Percentiles rank a stretch among this genome's conserved stretches.
Evolutionary conservation across 2,888 invertebrate genomes (phyloP).

Genomic region (Trichopoda pennipes): DNA sequence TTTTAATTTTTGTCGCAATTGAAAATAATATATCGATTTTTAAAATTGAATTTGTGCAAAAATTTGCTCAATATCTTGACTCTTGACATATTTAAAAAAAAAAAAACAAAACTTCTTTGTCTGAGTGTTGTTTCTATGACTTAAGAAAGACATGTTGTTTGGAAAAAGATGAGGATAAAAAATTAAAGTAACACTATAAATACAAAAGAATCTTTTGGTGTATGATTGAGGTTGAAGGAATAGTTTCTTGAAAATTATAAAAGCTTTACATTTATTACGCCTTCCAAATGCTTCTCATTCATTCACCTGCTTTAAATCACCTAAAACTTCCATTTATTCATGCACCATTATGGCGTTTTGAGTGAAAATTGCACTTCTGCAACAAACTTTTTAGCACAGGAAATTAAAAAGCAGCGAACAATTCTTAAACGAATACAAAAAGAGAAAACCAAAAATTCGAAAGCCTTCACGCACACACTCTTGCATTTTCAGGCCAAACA

Average conservation of each 20-base stretch:
- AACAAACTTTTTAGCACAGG: conserved; percentile 73
- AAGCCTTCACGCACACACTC: conserved; percentile 24
- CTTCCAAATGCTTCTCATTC: not conserved
- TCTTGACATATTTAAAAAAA: too few relatives aligned
- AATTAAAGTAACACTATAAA: too few relatives aligned
- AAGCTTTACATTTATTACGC: conserved; percentile 50
- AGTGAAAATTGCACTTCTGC: conserved; percentile 69
- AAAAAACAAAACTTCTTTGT: too few relatives aligned
- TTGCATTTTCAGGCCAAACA: not conserved
- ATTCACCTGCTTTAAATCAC: not conserved
- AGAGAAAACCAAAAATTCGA: not conserved
- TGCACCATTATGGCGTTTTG: conserved; percentile 48
- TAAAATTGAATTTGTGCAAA: too few relatives aligned
- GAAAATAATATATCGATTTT: too few relatives aligned
- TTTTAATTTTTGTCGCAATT: too few relatives aligned
- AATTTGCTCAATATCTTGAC: too few relatives aligned
- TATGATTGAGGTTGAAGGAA: conserved; percentile 34
- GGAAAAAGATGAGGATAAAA: too few relatives aligned
- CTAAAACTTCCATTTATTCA: not conserved
- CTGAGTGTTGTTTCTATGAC: too few relatives aligned
- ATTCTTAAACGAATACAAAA: conserved; percentile 27
- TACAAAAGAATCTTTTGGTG: not conserved
- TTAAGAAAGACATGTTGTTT: too few relatives aligned
- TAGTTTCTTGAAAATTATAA: conserved; percentile 49
- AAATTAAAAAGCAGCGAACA: conserved; percentile 71